Evolutionary conservation across 2,888 invertebrate species (phyloP).

Genomic region (Harpalus rufipes): DNA sequence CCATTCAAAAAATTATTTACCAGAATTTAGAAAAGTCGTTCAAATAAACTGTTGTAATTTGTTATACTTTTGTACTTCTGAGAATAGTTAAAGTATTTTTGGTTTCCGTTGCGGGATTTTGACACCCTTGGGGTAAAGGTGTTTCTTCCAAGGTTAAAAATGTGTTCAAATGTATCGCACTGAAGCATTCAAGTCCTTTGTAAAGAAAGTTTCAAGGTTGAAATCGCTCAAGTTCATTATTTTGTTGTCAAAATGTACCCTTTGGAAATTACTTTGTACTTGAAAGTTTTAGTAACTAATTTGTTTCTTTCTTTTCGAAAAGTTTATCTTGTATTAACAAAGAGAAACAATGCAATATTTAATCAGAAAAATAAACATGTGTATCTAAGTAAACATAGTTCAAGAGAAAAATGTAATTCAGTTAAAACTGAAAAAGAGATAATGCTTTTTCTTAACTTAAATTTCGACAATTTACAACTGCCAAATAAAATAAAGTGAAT

Average conservation of each 20-base stretch:
- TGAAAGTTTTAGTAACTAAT: background rate
- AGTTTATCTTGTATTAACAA: background rate
- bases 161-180: conserved; percentile 1
- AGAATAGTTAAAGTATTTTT: background rate
- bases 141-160: background rate
- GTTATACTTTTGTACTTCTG: background rate
- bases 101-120: conserved; percentile 1
- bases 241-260: conserved; percentile 20
- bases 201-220: conserved; percentile 25
- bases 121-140: background rate
- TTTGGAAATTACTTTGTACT: background rate
- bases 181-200: conserved; percentile 13
- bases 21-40: too few relatives aligned
- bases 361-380: too few relatives aligned
- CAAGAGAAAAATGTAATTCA: too few relatives aligned
- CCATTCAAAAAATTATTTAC: too few relatives aligned
- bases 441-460: too few relatives aligned
- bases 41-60: background rate
- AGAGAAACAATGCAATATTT: too few relatives aligned
- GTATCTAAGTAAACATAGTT: too few relatives aligned
- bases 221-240: conserved; percentile 9
- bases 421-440: too few relatives aligned
- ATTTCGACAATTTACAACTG: too few relatives aligned
- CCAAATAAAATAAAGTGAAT: too few relatives aligned
- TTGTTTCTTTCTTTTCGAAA: background rate